Evolutionary conservation across 2,113 vertebrate genomes (phyloP), one percentile per base, ranked within the genome.

Genomic region (Sciurus niger): DNA sequence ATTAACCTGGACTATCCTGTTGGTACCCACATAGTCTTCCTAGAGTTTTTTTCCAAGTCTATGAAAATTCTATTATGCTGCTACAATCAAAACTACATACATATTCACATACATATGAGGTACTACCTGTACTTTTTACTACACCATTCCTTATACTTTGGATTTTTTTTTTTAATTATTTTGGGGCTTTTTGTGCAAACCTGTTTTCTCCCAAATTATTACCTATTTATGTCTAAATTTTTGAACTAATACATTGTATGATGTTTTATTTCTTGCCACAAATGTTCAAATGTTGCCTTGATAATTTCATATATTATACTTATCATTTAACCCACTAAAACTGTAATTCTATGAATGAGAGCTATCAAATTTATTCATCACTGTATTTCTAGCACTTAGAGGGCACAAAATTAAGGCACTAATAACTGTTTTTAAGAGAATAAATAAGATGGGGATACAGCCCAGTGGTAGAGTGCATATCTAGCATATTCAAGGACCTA

Each of bases 201-300:
- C 58, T 87, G 12, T 78, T 93, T 93, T 46, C 43, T 46, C 34
- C 48, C 34, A 67, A 17, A 84, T 24, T 90, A 32, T 84, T 53
- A 10, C 25, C 20, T 80, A 92, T 58, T 94, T 94, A 58, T 58
- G 55, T 77, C 58, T 48, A 20, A 77, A 93, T 60, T 87, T 88
- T 89, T 89, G 72, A 83, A 83, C 24, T 95, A 87, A 78, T 72
- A 72, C 10, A 84, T 30, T 84, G 4, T 70, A 51, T 72, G 28
- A 92, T 92, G 68, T 68, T 95, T 92, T 70, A 88, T 58, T 95
- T 92, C 70, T 86, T 79, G 63, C 92, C 37, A 73, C 74, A 40
- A 86, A 90, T 72, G 55, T 78, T 85, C 53, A 74, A 89, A 46
- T 43, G 80, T 77, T 18, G 93, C 24, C 63, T 76, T 80, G 30